phyloP scores from a whole-genome alignment of 2,888 invertebrate genomes.

The Rhingia campestris region DNA sequence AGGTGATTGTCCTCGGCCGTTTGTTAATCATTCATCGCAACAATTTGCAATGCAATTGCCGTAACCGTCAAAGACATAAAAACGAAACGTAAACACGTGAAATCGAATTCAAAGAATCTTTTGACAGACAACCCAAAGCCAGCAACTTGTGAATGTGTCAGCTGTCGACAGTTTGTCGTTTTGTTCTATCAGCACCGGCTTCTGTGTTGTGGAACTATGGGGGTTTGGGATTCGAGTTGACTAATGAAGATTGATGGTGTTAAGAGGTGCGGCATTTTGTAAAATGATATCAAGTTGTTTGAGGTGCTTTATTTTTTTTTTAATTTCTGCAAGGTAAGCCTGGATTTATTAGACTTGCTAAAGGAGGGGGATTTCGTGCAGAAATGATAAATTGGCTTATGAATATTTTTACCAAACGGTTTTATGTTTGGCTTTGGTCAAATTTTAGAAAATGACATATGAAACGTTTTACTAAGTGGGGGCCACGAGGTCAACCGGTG shows the following conservation, averaged over 20 bases:
- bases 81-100: neutral
- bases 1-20: constrained; percentile 34
- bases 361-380: no score
- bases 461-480: no score
- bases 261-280: neutral
- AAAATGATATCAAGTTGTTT: constrained; percentile 15
- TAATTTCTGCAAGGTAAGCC: no score
- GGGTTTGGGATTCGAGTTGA: neutral
- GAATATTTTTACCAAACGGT: no score
- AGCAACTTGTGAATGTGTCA: constrained; percentile 8
- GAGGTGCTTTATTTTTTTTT: no score
- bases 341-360: no score
- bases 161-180: neutral
- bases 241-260: constrained; percentile 49
- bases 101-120: constrained; percentile 5
- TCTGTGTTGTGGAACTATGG: neutral
- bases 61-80: neutral
- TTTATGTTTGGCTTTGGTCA: no score
- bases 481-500: no score
- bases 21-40: neutral
- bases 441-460: no score
- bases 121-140: constrained; percentile 1
- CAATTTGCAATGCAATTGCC: constrained; percentile 8
- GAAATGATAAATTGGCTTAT: no score
- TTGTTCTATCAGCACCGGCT: neutral